Percentiles rank a stretch among this genome's conserved stretches.
Conservation (phyloP, 2,888 invertebrate genomes). For the Drosophila lutescens region DNA sequence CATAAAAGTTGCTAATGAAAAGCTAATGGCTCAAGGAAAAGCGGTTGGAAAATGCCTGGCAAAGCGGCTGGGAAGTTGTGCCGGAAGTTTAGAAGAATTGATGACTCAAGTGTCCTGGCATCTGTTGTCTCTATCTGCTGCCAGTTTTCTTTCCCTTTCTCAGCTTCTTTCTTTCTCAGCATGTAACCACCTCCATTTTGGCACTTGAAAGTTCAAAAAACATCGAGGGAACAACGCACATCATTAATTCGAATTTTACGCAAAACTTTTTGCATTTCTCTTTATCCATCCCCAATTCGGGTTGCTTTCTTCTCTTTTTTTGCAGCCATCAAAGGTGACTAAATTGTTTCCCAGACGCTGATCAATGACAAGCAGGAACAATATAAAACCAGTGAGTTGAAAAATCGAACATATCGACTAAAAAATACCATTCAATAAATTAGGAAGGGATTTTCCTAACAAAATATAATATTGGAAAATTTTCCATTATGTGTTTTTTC, state of each 20-base stretch:
- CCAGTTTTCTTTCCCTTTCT: not conserved
- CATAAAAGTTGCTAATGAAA: slow-evolving; percentile 60
- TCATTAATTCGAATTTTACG: slow-evolving; percentile 36
- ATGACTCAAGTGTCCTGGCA: slow-evolving; percentile 31
- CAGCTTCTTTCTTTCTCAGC: not conserved
- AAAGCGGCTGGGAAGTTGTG: not conserved
- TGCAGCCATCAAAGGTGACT: slow-evolving; percentile 27
- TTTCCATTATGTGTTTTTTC: not conserved
- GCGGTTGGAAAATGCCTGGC: slow-evolving; percentile 17
- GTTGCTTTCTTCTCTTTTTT: not conserved
- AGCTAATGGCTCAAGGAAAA: slow-evolving; percentile 44
- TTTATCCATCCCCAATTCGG: not conserved
- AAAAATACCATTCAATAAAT: not conserved
- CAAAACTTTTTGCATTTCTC: slow-evolving; percentile 19
- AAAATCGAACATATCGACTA: not conserved
- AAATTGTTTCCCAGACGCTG: slow-evolving; percentile 29
- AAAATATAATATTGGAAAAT: too few species aligned
- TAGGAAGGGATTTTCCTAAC: too few species aligned
- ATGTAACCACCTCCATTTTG: slow-evolving; percentile 3
- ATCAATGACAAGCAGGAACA: slow-evolving; percentile 18
- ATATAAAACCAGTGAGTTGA: not conserved
- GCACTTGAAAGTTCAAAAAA: slow-evolving; percentile 8
- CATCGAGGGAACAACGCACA: slow-evolving; percentile 15
- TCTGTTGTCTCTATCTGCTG: slow-evolving; percentile 1
- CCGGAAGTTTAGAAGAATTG: slow-evolving; percentile 22